Evolutionary conservation across 2,113 vertebrate genomes (phyloP).

Genomic region (Elephantulus edwardii): DNA sequence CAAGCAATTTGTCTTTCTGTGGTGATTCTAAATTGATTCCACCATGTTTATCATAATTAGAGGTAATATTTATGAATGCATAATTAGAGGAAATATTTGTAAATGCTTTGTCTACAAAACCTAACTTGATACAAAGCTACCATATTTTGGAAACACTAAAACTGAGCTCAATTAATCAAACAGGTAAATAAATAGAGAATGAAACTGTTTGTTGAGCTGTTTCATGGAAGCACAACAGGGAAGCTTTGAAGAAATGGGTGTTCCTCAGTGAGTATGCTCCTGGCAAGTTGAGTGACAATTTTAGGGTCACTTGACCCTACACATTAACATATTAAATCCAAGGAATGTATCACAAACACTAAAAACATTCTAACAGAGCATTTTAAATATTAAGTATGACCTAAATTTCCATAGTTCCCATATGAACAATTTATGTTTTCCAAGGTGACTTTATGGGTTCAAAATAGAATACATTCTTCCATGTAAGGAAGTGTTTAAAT

Average conservation of each 20-base stretch:
- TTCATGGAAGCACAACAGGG: neutral
- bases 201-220: neutral
- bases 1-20: neutral
- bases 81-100: conserved; percentile 24
- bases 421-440: neutral
- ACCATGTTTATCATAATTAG: neutral
- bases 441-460: neutral
- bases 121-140: neutral
- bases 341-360: neutral
- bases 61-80: conserved; percentile 6
- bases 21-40: neutral
- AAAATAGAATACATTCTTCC: neutral
- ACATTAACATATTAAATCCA: neutral
- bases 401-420: neutral
- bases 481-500: neutral
- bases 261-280: neutral
- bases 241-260: neutral
- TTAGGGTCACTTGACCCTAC: neutral
- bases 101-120: neutral
- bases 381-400: neutral
- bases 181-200: neutral
- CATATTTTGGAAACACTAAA: conserved; percentile 7
- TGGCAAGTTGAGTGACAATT: neutral
- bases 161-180: neutral
- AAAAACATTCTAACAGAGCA: neutral